phyloP scores from a whole-genome alignment of 2,113 vertebrate genomes.

The Vireo altiloquus region DNA sequence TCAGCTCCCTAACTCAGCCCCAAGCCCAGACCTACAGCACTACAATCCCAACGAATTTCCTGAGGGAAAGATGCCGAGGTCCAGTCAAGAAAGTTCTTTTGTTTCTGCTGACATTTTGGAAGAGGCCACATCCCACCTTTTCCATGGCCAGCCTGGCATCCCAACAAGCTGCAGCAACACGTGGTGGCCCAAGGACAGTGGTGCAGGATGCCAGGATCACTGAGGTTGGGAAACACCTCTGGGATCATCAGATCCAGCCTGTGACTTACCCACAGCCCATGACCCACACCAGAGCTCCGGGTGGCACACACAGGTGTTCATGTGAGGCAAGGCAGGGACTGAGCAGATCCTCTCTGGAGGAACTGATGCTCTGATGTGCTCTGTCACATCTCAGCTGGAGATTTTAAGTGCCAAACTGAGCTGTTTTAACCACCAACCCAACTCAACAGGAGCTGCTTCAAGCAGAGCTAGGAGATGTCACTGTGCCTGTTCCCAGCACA shows the following conservation, averaged over 20 bases:
- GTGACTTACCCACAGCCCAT: background rate
- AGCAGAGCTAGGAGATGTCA: background rate
- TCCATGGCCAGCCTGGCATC: background rate
- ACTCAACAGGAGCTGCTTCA: background rate
- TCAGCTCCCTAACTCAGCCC: background rate
- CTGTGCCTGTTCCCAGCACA: background rate
- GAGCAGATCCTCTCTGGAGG: background rate
- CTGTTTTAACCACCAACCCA: background rate
- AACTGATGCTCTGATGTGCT: accelerated
- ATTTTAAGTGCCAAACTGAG: background rate
- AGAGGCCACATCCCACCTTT: background rate
- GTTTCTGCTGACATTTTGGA: background rate
- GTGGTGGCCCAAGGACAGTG: accelerated
- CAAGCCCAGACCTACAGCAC: background rate
- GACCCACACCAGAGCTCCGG: background rate
- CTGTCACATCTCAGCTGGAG: accelerated
- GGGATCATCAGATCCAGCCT: background rate
- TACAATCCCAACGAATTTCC: background rate
- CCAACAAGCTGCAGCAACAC: background rate
- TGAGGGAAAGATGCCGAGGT: background rate
- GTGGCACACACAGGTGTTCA: too few species aligned
- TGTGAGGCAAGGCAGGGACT: background rate
- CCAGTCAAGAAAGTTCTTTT: background rate
- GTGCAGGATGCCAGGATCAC: background rate
- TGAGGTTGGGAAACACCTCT: background rate